Evolutionary conservation across 2,113 vertebrate genomes (phyloP), one percentile per base, ranked within the genome.

Genomic region (Kryptolebias marmoratus): DNA sequence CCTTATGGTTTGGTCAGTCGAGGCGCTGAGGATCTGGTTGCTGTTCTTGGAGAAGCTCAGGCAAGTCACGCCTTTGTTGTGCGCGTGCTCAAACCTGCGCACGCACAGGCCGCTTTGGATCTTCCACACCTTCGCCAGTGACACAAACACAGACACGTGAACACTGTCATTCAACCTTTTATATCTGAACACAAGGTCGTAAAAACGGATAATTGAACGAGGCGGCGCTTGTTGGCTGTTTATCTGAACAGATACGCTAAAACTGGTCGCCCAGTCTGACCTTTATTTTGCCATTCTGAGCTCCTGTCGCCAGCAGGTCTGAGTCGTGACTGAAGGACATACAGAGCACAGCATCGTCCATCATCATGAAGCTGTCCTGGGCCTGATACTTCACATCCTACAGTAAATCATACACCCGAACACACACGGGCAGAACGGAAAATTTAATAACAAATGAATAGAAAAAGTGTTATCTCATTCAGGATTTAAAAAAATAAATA

Each of bases 291-390:
- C 97, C 98, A 59, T 99, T 98, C 66, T 99, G 97, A 45, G 97
- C 96, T 70, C 98, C 98, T 1, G 97, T 98, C 54, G 96, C 96
- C 65, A 99, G 89, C 92, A 98, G 96, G 91, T 99, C 97, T 44
- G 96, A 95, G 47, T 98, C 96, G 81, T 96, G 94, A 13, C 97
- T 98, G 87, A 99, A 99, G 88, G 95, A 96, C 95, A 99, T 95
- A 77, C 97, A 98, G 50, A 98, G 92, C 64, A 99, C 96, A 1
- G 98, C 96, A 73, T 98, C 97, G 55, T 99, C 98, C 98, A 99
- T 99, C 97, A 98, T 98, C 98, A 99, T 99, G 88, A 98, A 99
- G 87, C 98, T 98, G 81, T 99, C 96, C 62, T 99, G 97, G 5
- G 96, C 96, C 85, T 99, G 98, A 84, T 99, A 99, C 75, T 98